A percentile compares a stretch with the other conserved stretches of the same genome.
phyloP scores from a whole-genome alignment of 2,113 vertebrate genomes.

The Aptenodytes forsteri region DNA sequence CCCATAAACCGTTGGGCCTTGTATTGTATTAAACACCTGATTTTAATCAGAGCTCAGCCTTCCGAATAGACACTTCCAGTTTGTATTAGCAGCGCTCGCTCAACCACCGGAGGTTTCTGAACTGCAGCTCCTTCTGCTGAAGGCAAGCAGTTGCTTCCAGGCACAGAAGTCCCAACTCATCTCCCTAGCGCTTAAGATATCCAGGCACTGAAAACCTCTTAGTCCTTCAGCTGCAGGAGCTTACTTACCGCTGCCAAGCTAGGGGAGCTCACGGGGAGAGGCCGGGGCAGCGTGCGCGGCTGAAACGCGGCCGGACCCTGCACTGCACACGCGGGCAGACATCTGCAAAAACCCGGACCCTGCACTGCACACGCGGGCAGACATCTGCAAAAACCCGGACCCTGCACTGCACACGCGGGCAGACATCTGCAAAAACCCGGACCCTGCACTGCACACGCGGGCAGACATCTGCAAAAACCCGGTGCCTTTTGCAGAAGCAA shows the following conservation, averaged over 20 bases:
- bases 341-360: not conserved
- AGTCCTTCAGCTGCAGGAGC: not conserved
- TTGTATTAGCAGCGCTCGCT: not conserved
- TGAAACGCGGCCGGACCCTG: not conserved
- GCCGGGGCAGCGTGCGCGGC: not conserved
- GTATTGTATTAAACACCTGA: conserved; percentile 63
- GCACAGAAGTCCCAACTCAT: not conserved
- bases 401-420: not conserved
- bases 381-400: not conserved
- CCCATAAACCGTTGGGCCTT: conserved; percentile 65
- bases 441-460: not conserved
- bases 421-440: not conserved
- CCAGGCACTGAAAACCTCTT: not conserved
- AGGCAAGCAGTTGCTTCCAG: not conserved
- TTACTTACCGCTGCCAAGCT: not conserved
- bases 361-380: not conserved
- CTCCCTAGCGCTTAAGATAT: not conserved
- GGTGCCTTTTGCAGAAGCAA: not conserved
- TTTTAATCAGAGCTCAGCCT: conserved; percentile 58
- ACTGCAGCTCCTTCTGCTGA: not conserved
- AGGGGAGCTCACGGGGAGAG: not conserved
- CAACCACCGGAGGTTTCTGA: not conserved
- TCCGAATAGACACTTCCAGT: not conserved
- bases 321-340: not conserved
- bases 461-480: not conserved